These are phyloP conservation scores for Saxidomus purpurata DNA, from an alignment of 1,140 invertebrate species.

Conservation along the genomic window DNA sequence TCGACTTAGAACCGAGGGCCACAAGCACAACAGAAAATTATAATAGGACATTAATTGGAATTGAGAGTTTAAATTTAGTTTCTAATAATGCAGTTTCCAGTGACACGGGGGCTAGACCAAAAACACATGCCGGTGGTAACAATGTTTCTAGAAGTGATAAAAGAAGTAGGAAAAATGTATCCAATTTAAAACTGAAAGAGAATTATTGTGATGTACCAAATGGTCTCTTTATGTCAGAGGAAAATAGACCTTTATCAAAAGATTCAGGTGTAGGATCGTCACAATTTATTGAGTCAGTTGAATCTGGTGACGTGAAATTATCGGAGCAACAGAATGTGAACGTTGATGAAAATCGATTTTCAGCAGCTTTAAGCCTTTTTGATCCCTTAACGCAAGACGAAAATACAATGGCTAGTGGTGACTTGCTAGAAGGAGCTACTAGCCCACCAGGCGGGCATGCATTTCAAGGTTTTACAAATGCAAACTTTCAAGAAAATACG, in stretches of 20 bases:
- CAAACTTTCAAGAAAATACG: slow-evolving; percentile 24
- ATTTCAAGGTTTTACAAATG: slow-evolving; percentile 21
- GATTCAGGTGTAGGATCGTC: slow-evolving; percentile 53
- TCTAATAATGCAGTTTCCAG: background rate
- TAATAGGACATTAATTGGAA: background rate
- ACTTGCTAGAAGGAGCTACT: slow-evolving; percentile 58
- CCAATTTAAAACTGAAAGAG: slow-evolving; percentile 38
- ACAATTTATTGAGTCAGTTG: background rate
- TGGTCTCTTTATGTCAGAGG: slow-evolving; percentile 18
- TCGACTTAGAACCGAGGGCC: slow-evolving; percentile 19
- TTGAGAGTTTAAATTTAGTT: slow-evolving; percentile 30
- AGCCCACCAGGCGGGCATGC: slow-evolving; percentile 11
- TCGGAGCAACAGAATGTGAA: slow-evolving; percentile 83
- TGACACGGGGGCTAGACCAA: slow-evolving; percentile 40
- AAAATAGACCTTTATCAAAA: slow-evolving; percentile 22
- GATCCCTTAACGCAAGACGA: slow-evolving; percentile 79
- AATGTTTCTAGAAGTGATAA: background rate
- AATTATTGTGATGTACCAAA: slow-evolving; percentile 5
- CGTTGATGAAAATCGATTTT: slow-evolving; percentile 81
- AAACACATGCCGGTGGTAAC: background rate
- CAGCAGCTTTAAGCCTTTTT: slow-evolving; percentile 80
- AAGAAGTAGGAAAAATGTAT: slow-evolving; percentile 22
- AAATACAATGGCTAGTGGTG: slow-evolving; percentile 44
- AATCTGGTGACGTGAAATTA: slow-evolving; percentile 72
- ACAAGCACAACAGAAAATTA: background rate